Evolutionary conservation across 1,140 invertebrate species (phyloP), one percentile per base, ranked within the genome.

Genomic region (Lordiphosa clarofinis): DNA sequence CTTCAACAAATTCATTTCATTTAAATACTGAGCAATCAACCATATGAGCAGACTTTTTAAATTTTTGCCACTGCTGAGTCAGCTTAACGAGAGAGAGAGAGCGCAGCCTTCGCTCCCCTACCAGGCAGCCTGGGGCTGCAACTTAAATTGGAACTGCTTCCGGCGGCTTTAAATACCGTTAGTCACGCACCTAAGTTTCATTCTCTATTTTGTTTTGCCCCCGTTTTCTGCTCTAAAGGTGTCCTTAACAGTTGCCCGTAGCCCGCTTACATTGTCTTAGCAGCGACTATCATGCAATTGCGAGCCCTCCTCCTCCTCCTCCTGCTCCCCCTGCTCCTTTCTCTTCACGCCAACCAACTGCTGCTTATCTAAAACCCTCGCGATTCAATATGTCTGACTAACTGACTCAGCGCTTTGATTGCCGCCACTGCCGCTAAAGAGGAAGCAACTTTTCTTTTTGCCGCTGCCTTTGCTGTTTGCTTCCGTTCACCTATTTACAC

Each of bases 61-160:
- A 42, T 71, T 64, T 43, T 28, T 9, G 43, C 39, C 47, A 5
- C 12, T 28, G 62, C 70, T 78, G 78, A 84, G 68, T 78, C 78
- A 73, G 78, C 78, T 70, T 73, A 82, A 82, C 84, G 76, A 82
- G 4, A 9, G 40, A 33, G 39, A 11, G 35, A 19, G 43, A 13
- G 21, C 5, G 28, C 28, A 31, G 11, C 43, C 21, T 21, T 21
- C 28, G 38, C 19, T 15, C 19, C 19, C 57, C 13, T 49, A 60
- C 42, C 62, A 37, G 52, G 56, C 43, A 58, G 64, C 48, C 56
- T 43, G 24, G 24, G 68, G 71, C 56, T 79, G 74, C 65, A 87
- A 87, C 78, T 87, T 87, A 87, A 84, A 87, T 87, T 87, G 84
- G 84, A 87, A 82, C 72, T 78, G 74, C 84, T 87, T 87, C 84